Evolutionary conservation across 2,113 vertebrate species (phyloP), one percentile per base, ranked within the genome.

Genomic region (Gymnobelideus leadbeateri): DNA sequence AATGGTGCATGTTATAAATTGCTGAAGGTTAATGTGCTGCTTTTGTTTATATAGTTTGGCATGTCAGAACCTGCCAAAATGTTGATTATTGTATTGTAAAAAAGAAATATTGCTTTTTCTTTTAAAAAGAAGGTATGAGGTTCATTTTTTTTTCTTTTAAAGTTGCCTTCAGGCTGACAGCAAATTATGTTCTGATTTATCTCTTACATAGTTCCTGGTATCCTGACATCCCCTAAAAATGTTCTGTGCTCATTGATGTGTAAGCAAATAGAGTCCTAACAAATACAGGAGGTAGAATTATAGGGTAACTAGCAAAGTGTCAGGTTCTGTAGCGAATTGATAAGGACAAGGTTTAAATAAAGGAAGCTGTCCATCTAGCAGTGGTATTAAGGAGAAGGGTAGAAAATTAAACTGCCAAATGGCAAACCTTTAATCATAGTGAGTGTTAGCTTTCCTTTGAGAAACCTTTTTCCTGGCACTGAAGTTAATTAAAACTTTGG

Each of bases 381-480:
- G 8, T 6, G 89, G 9, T 90, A 96, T 95, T 90, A 93, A 51
- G 54, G 98, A 93, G 61, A 96, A 19, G 89, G 26, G 0, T 96
- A 96, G 51, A 96, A 98, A 98, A 98, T 97, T 91, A 96, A 95
- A 93, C 89, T 97, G 93, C 21, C 91, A 96, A 94, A 93, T 94
- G 55, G n/a, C 89, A 92, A 50, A 93, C n/a, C 91, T 97, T 97
- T 97, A 97, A 97, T 97, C 52, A 94, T 12, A 91, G 12, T 77
- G 90, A 96, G 97, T 31, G 51, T 47, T 92, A 93, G 96, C 94
- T 93, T 89, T 95, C 47, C 84, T 96, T 95, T 49, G 89, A 51
- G 31, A 95, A 89, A n/a, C 0, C 0, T 26, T 91, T 49, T 94
- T 5, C 49, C 49, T 91, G 89, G 49, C 31, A 91, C 0, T 0